Evolutionary conservation across 2,888 invertebrate species (phyloP).

Genomic region (Hetaerina titia): DNA sequence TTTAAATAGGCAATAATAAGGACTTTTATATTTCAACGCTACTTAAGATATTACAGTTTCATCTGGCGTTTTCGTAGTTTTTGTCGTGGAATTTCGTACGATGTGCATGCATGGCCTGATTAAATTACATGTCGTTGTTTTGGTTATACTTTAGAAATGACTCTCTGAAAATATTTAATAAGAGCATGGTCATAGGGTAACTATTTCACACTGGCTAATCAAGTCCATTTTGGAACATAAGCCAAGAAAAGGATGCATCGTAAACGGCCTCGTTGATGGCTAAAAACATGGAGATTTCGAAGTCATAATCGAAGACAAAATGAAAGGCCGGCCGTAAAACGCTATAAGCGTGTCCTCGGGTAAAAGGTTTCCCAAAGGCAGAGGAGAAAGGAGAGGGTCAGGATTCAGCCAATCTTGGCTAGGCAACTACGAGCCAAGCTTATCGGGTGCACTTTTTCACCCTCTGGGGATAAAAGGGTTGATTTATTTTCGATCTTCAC

Average conservation of each 20-base stretch:
- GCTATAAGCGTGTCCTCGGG: background rate
- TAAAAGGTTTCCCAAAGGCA: background rate
- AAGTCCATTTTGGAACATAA: background rate
- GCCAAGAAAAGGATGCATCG: background rate
- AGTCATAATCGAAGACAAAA: background rate
- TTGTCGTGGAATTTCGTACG: no score
- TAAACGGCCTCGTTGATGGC: background rate
- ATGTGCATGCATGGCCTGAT: no score
- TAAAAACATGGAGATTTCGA: background rate
- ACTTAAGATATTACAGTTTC: no score
- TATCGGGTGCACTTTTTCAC: background rate
- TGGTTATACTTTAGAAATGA: no score
- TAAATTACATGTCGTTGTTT: no score
- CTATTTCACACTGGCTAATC: background rate
- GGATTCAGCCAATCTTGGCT: background rate
- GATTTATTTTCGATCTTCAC: conserved; percentile 32
- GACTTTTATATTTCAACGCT: no score
- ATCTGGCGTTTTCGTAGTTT: no score
- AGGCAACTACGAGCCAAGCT: background rate
- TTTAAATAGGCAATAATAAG: no score
- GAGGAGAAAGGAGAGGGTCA: background rate
- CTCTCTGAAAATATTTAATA: no score
- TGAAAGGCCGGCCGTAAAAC: background rate
- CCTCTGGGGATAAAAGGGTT: background rate
- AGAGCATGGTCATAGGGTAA: background rate